Base-by-base conservation (phyloP, 2,888 invertebrate species). In the Falcaria lacertinaria region DNA sequence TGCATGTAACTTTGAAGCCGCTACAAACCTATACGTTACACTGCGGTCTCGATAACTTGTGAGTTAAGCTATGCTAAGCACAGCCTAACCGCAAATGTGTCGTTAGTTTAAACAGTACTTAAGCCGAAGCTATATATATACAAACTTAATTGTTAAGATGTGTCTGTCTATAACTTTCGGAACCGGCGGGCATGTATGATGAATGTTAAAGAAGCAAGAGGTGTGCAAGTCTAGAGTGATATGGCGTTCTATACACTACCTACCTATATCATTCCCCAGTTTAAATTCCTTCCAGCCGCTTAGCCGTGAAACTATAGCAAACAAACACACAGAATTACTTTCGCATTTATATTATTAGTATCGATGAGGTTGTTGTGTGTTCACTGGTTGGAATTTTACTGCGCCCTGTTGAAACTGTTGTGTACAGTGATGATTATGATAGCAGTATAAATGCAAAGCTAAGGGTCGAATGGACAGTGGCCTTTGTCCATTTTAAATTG, bases 401-500 rank as follows among this genome's bases (percentile, higher is more conserved):
- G 39, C 14, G 1, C 15, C 44, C 47, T 54, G n/a, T 45, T 49
- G 47, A 44, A 28, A 1, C 7, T 28, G 7, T 28, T 28, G 28
- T 11, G 11, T 4, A 7, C 28, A 7, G 28, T 11, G 28, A 28
- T 28, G 35, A 47, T 55, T 62, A 58, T 63, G 50, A 69, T 60
- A 56, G 52, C 54, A 62, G 68, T 65, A 67, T 60, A 69, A 67
- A 57, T 44, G 46, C 64, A 64, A 72, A 71, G 69, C 70, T 66
- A 54, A 56, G 57, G 48, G 60, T 47, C 47, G 62, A 62, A 59
- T 44, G 54, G 55, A 47, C 59, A 59, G 57, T 52, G 54, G 58
- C 74, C 63, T 79, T 87, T 87, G 87, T 87, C 69, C 72, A 64
- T 74, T 83, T 86, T 84, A 86, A 88, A 88, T 88, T 88, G 88